phyloP scores from a whole-genome alignment of 2,888 invertebrate species.

The Sicus ferrugineus region DNA sequence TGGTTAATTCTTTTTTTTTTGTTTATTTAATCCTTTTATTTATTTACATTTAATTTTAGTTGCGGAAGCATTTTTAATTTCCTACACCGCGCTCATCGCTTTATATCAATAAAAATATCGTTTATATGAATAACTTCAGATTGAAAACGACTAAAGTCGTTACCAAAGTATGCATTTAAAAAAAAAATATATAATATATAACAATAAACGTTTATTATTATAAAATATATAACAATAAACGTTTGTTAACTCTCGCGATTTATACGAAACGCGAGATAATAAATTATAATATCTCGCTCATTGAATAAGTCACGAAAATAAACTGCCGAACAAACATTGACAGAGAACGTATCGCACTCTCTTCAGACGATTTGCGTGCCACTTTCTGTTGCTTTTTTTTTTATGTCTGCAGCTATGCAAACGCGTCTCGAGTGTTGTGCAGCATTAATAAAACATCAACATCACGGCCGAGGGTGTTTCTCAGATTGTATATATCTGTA shows the following conservation, averaged over 20 bases:
- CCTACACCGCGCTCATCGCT: too few species aligned
- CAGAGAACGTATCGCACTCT: not conserved
- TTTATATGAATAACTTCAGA: too few species aligned
- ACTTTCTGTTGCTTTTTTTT: not conserved
- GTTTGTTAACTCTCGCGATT: not conserved
- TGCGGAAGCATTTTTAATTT: too few species aligned
- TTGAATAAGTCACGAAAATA: not conserved
- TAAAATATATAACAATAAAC: not conserved
- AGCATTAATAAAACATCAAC: constrained; percentile 24
- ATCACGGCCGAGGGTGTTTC: not conserved
- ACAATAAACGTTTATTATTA: not conserved
- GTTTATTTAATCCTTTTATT: too few species aligned
- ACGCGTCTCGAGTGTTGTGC: constrained; percentile 4
- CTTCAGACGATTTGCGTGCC: not conserved
- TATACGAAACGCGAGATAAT: not conserved
- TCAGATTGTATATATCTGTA: not conserved
- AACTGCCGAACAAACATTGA: not conserved
- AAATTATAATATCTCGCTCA: not conserved
- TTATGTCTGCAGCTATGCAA: not conserved
- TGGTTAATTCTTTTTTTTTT: too few species aligned
- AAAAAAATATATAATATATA: not conserved
- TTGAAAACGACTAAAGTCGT: too few species aligned
- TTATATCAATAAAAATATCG: too few species aligned
- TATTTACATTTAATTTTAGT: too few species aligned
- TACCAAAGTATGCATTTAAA: not conserved